phyloP scores from a whole-genome alignment of 1,140 invertebrate genomes.

The Drosophila azteca region DNA sequence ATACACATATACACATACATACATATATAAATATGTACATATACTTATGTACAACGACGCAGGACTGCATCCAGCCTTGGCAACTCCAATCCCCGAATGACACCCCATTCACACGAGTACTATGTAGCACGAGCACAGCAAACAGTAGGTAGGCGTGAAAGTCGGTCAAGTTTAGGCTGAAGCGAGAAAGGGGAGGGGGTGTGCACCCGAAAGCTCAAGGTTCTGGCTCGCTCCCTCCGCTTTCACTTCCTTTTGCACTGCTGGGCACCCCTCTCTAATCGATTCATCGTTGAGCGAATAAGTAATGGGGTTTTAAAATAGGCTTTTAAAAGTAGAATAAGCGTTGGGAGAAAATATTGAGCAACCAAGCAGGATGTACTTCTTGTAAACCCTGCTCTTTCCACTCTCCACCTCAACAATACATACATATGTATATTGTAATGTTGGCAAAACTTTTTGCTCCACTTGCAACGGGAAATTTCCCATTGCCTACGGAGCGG shows the following conservation, averaged over 20 bases:
- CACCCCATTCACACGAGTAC: not conserved
- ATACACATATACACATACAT: too few species aligned
- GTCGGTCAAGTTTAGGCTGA: slow-evolving; percentile 58
- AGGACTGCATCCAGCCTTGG: slow-evolving; percentile 15
- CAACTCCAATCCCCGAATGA: slow-evolving; percentile 15
- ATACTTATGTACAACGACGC: not conserved
- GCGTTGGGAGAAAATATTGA: too few species aligned
- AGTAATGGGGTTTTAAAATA: slow-evolving; percentile 6
- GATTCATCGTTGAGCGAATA: slow-evolving; percentile 13
- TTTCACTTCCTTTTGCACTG: slow-evolving; percentile 1
- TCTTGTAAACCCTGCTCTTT: slow-evolving; percentile 8
- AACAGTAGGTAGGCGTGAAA: slow-evolving; percentile 28
- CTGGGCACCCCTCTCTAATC: slow-evolving; percentile 18
- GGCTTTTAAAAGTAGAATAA: too few species aligned
- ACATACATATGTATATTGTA: too few species aligned
- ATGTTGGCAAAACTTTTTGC: slow-evolving; percentile 23
- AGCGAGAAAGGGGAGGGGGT: slow-evolving; percentile 4
- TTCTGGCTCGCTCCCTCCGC: slow-evolving; percentile 16
- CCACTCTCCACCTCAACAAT: not conserved
- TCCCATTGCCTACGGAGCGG: slow-evolving; percentile 20
- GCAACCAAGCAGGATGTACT: too few species aligned
- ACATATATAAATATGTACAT: too few species aligned
- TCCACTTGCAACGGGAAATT: slow-evolving; percentile 21
- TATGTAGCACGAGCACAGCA: not conserved
- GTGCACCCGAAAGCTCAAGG: slow-evolving; percentile 45